Base-by-base conservation (phyloP, 2,113 vertebrate genomes). In the Gobio gobio region DNA sequence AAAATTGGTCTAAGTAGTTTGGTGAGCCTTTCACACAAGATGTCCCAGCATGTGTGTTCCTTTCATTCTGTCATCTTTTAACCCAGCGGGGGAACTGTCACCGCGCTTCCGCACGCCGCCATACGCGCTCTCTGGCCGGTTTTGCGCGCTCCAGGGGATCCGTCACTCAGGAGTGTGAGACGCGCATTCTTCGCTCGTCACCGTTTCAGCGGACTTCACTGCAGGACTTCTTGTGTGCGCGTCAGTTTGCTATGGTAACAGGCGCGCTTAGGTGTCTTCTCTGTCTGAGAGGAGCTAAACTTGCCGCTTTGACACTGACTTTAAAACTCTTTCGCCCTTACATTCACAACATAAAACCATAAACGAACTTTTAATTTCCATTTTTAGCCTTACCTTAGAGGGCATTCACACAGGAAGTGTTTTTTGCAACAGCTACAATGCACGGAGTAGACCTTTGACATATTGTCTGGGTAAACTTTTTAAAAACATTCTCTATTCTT, bases 11-110 rank as follows among this genome's bases (percentile, higher is more conserved):
- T 24, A 2, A 24, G 51, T 78, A 14, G 13, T 61, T 80, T 80
- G 64, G 45, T 70, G 29, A 82, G 79, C 43, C 29, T 68, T 70
- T 51, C 61, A 49, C 68, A 78, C 84, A 61, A 72, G 77, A 85
- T 73, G 43, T 85, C 77, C 29, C 84, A 85, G 77, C 84, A 85
- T 80, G 77, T 68, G 76, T 79, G 76, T 59, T 79, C 51, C 22
- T 72, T 73, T 63, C 54, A 72, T 74, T 78, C 47, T 74, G 77
- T 85, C 84, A 63, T 85, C 66, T 36, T 80, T 85, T 73, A 85
- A 81, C 51, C 36, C 66, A 63, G 77, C 43, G 20, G 84, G 84
- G 18, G 64, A 72, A 45, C 56, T 64, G 83, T 45, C 70, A 58
- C 54, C 2, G 24, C 20, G 16, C 68, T 83, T 43, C 81, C 22